A percentile compares a stretch with the other conserved stretches of the same genome.
phyloP scores from a whole-genome alignment of 2,888 invertebrate genomes.

The Sminthurides aquaticus region DNA sequence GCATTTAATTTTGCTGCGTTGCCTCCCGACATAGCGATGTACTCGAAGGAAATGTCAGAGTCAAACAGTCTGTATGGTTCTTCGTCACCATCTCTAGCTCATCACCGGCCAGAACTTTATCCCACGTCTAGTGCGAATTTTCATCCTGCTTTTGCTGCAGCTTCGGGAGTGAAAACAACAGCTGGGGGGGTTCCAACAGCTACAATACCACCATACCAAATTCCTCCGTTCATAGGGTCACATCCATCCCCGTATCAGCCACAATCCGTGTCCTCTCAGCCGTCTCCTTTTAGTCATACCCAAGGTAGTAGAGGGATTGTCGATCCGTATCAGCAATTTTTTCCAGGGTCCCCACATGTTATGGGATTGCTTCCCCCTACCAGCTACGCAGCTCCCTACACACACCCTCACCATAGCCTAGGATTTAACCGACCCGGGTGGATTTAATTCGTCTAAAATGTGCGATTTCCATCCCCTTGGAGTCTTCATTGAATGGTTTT shows the following conservation, averaged over 20 bases:
- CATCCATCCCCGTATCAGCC: conserved; percentile 41
- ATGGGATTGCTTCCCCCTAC: conserved; percentile 40
- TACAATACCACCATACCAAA: conserved; percentile 34
- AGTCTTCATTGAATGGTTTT: no score
- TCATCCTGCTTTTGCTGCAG: conserved; percentile 34
- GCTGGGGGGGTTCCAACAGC: conserved; percentile 33
- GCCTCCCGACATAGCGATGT: conserved; percentile 36
- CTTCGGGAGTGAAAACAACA: conserved; percentile 31
- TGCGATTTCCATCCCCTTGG: no score
- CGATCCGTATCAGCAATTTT: conserved; percentile 42
- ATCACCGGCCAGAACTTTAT: conserved; percentile 38
- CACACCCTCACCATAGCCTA: conserved; percentile 31
- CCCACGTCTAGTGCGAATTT: conserved; percentile 38
- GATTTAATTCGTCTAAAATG: conserved; percentile 20
- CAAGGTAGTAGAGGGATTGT: conserved; percentile 36
- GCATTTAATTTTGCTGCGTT: conserved; percentile 64
- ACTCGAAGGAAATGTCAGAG: conserved; percentile 41
- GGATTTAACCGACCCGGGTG: conserved; percentile 23
- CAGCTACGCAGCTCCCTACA: conserved; percentile 37
- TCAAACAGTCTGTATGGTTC: conserved; percentile 32
- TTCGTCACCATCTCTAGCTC: conserved; percentile 36
- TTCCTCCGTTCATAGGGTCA: conserved; percentile 36
- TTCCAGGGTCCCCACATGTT: conserved; percentile 41
- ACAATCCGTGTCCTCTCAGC: conserved; percentile 39
- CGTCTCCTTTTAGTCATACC: conserved; percentile 34